Percentiles rank a stretch among this genome's conserved stretches.
Evolutionary conservation across 53 echinoderm and acorn worm species (phyloP).

Genomic region (Luidia sarsii): DNA sequence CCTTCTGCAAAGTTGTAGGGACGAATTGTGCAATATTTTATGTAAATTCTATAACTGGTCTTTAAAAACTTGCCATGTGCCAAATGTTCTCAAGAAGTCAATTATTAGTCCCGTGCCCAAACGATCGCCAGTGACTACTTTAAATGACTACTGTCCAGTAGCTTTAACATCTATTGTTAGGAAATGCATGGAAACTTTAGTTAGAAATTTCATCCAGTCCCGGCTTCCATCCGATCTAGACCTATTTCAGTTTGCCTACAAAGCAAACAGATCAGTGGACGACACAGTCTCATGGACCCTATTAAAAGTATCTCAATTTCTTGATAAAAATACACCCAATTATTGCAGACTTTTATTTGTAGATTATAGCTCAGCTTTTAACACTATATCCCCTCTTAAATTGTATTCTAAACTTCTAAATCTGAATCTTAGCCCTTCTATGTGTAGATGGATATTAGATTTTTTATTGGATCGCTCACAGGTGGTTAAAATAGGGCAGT

Average conservation of each 20-base stretch:
- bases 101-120: conserved; percentile 8
- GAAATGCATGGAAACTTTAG: conserved; percentile 39
- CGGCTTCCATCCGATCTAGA: background rate
- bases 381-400: conserved; percentile 17
- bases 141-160: conserved; percentile 11
- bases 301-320: background rate
- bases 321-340: conserved; percentile 11
- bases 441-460: background rate
- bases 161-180: conserved; percentile 7
- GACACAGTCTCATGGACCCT: background rate
- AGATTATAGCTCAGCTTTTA: conserved; percentile 28
- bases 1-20: conserved; percentile 2
- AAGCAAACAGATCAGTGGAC: conserved; percentile 1
- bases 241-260: background rate
- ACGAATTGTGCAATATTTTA: conserved; percentile 16
- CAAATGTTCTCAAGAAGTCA: background rate
- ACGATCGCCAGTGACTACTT: background rate
- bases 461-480: too few relatives aligned
- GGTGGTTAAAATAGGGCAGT: too few relatives aligned
- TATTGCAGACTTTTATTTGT: conserved; percentile 39
- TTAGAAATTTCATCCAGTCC: conserved; percentile 2
- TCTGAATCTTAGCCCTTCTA: background rate
- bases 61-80: background rate
- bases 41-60: conserved; percentile 27
- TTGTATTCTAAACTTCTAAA: background rate